A percentile compares a stretch with the other conserved stretches of the same genome.
phyloP scores from a whole-genome alignment of 2,888 invertebrate genomes.

The Nomada hirtipes region DNA sequence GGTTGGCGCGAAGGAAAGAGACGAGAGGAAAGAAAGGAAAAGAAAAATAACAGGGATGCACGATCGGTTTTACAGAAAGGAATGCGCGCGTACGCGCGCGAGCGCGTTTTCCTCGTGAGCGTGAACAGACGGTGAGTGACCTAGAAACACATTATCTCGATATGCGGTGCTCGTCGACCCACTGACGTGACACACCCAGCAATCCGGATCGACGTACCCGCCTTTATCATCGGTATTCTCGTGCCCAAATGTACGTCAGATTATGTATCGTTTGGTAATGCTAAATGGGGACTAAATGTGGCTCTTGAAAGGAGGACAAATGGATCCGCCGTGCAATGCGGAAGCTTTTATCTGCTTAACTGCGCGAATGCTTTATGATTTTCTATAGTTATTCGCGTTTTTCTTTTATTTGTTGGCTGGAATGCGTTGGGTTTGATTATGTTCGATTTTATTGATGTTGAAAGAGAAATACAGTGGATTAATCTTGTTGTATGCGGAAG shows the following conservation, averaged over 20 bases:
- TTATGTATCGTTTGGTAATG: neutral
- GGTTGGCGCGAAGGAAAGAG: neutral
- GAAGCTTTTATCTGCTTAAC: too few relatives aligned
- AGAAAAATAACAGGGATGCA: constrained; percentile 35
- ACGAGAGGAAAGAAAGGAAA: neutral
- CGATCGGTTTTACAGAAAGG: constrained; percentile 62
- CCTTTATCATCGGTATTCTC: constrained; percentile 55
- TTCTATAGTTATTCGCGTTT: too few relatives aligned
- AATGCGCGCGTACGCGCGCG: constrained; percentile 48
- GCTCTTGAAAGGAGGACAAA: too few relatives aligned
- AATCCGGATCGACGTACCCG: constrained; percentile 64
- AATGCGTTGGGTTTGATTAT: neutral
- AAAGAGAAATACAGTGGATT: neutral
- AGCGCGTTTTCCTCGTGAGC: constrained; percentile 8
- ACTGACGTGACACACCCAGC: constrained; percentile 77
- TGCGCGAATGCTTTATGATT: too few relatives aligned
- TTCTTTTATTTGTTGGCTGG: too few relatives aligned
- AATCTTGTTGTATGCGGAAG: too few relatives aligned
- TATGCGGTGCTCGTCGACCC: constrained; percentile 73
- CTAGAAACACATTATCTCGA: constrained; percentile 79
- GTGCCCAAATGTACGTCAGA: neutral
- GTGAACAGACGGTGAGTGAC: constrained; percentile 70
- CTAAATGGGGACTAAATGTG: neutral
- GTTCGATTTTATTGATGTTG: neutral
- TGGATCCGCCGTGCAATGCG: too few relatives aligned